These are phyloP conservation scores for Haliclona indistincta DNA, from an alignment of 37 sponge, comb jelly and placozoan species.

Conservation along the genomic window DNA sequence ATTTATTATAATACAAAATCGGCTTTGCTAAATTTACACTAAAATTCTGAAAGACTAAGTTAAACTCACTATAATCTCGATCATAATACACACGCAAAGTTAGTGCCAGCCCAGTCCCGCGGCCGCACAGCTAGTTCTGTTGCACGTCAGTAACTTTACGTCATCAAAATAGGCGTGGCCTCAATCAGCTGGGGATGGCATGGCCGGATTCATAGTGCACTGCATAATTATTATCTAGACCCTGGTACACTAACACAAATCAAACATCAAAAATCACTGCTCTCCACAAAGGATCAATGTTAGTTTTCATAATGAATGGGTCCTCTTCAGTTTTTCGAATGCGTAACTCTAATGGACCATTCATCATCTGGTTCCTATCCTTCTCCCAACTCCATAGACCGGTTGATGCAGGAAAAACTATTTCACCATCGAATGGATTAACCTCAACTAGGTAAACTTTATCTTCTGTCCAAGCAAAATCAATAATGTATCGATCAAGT, in stretches of 20 bases:
- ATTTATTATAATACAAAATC: too few relatives aligned
- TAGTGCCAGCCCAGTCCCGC: too few relatives aligned
- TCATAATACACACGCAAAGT: too few relatives aligned
- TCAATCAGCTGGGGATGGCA: too few relatives aligned
- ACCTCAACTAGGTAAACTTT: slow-evolving; percentile 36
- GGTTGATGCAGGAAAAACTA: slow-evolving; percentile 43
- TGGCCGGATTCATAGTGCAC: too few relatives aligned
- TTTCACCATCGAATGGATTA: slow-evolving; percentile 42
- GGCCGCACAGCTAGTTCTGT: too few relatives aligned
- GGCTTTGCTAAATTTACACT: too few relatives aligned
- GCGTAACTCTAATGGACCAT: slow-evolving; percentile 25
- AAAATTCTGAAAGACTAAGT: too few relatives aligned
- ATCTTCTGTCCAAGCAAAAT: slow-evolving; percentile 43
- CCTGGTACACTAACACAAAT: too few relatives aligned
- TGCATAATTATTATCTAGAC: not conserved
- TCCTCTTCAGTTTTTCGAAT: slow-evolving; percentile 13
- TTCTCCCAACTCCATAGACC: slow-evolving; percentile 47
- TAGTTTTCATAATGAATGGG: not conserved
- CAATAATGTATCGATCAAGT: slow-evolving; percentile 37
- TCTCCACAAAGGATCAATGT: slow-evolving; percentile 38
- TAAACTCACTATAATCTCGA: too few relatives aligned
- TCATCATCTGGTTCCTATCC: slow-evolving; percentile 49
- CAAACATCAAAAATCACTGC: slow-evolving; percentile 9
- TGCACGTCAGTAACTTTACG: too few relatives aligned
- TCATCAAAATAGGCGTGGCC: too few relatives aligned